phyloP scores from a whole-genome alignment of 2,888 invertebrate genomes.

The Ceraclea dissimilis region DNA sequence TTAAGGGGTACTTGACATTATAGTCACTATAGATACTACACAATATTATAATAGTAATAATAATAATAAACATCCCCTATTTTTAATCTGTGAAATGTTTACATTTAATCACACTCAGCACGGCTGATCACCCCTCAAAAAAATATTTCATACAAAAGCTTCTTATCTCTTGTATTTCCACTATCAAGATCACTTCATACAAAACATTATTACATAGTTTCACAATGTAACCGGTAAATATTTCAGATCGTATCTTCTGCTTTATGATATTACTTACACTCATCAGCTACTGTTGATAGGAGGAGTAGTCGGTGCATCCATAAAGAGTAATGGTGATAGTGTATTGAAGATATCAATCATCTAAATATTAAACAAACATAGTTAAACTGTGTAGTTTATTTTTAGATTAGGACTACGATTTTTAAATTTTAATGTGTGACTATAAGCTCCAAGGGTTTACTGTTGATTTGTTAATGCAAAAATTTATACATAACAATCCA shows the following conservation, averaged over 20 bases:
- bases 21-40: no score
- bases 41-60: no score
- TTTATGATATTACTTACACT: not conserved
- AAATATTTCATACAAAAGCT: slow-evolving; percentile 21
- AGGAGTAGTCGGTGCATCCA: no score
- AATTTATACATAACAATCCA: no score
- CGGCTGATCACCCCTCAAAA: slow-evolving; percentile 13
- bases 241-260: slow-evolving; percentile 19
- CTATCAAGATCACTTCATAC: slow-evolving; percentile 17
- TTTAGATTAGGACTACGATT: not conserved
- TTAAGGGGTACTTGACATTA: no score
- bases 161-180: slow-evolving; percentile 21
- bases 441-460: not conserved
- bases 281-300: no score
- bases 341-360: slow-evolving; percentile 16
- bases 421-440: not conserved
- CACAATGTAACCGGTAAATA: slow-evolving; percentile 16
- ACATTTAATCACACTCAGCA: slow-evolving; percentile 23
- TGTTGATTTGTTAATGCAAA: no score
- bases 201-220: slow-evolving; percentile 15
- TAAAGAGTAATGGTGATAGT: slow-evolving; percentile 7
- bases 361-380: slow-evolving; percentile 7
- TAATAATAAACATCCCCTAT: slow-evolving; percentile 11
- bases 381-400: not conserved
- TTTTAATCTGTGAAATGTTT: slow-evolving; percentile 26